A percentile compares a stretch with the other conserved stretches of the same genome.
Conservation (phyloP, 1,140 invertebrate genomes). For the Pseudomyrmex flavicornis region DNA sequence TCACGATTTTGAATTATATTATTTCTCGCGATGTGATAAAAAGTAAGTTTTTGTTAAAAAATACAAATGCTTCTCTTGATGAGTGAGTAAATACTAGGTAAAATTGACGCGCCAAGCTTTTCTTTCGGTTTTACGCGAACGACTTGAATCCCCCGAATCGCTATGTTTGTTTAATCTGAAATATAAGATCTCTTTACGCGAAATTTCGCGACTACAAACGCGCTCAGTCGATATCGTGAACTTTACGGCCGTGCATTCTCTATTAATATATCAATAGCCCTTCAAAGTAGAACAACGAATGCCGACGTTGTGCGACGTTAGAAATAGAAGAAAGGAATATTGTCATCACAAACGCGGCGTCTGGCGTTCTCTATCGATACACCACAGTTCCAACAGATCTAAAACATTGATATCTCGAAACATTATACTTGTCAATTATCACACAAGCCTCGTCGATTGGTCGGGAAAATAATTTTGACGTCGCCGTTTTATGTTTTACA, state of each 20-base stretch:
- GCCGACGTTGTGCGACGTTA: background rate
- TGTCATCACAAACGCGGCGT: background rate
- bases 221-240: conserved; percentile 27
- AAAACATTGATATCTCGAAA: background rate
- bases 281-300: conserved; percentile 27
- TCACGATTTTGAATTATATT: no score
- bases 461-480: no score
- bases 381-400: conserved; percentile 7
- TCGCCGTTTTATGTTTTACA: no score
- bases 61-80: no score
- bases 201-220: conserved; percentile 26
- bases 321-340: conserved; percentile 19
- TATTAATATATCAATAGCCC: conserved; percentile 45
- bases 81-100: no score
- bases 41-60: no score
- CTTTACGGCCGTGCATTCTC: conserved; percentile 24
- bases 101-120: no score
- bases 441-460: no score
- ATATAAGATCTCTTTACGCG: conserved; percentile 8
- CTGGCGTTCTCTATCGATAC: background rate
- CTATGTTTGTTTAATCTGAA: conserved; percentile 7
- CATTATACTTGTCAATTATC: background rate
- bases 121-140: background rate
- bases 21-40: no score
- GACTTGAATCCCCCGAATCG: background rate